Conservation (phyloP, 2,888 invertebrate species). For the Cacoxenus indagator region DNA sequence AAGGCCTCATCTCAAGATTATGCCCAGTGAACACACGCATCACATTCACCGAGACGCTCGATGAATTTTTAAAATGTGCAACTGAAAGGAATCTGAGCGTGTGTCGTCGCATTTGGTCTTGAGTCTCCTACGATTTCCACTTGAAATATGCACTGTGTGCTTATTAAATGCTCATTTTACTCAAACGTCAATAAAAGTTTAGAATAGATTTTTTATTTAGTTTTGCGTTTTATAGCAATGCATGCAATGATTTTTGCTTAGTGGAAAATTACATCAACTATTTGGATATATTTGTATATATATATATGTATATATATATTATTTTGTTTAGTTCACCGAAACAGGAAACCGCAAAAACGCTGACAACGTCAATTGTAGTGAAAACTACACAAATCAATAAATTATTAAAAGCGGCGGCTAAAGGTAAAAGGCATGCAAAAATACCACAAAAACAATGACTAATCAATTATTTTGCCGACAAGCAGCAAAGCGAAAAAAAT, state of each 20-base stretch:
- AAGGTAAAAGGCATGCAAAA: no score
- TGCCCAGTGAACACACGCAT: not conserved
- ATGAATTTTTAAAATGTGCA: not conserved
- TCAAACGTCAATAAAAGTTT: no score
- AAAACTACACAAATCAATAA: not conserved
- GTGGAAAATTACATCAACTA: not conserved
- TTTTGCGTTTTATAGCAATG: not conserved
- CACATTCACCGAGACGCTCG: not conserved
- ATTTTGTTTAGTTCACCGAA: not conserved
- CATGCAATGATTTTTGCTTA: not conserved
- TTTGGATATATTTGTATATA: no score
- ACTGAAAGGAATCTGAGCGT: not conserved
- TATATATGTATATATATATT: no score
- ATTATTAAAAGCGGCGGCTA: not conserved
- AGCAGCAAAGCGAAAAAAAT: not conserved
- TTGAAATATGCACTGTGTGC: not conserved
- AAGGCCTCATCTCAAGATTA: not conserved
- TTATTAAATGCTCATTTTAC: not conserved
- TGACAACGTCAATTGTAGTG: not conserved
- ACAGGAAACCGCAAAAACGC: not conserved
- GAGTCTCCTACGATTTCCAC: not conserved
- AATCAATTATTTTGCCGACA: not conserved
- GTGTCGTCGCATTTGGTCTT: not conserved
- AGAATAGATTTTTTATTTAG: not conserved
- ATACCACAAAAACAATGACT: not conserved